Evolutionary conservation across 2,113 vertebrate genomes (phyloP), one percentile per base, ranked within the genome.

Genomic region (Aleadryas rufinucha): DNA sequence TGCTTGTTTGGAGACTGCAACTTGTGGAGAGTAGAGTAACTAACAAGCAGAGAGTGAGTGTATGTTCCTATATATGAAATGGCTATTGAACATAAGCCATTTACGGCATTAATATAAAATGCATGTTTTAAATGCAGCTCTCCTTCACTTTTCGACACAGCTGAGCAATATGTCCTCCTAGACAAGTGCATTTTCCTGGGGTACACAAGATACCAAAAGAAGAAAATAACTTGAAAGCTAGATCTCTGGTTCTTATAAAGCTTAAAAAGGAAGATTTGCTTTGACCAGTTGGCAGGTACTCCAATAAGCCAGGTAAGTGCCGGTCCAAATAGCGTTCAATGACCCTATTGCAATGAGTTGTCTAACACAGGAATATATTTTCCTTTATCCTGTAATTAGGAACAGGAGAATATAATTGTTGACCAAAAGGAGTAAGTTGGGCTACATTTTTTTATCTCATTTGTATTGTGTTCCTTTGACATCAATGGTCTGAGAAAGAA

Each of bases 401-500:
- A 91, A 56, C 66, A 84, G 33, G 42, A 60, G 56, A 54, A 75
- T 95, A 86, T 81, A 84, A 41, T 90, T 66, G 41, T 92, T 97
- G 76, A 75, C 88, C 84, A 94, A 81, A 65, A 85, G 33, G 65
- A 65, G 15, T 61, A 84, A 81, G 39, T 84, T 18, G 7, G 31
- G 33, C 56, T 86, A 17, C 26, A 7, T 30, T 75, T 89, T 89
- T 83, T 96, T 92, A 49, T 91, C 86, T 87, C 42, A 42, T 68
- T 80, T 93, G 5, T 90, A 30, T 86, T 88, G 52, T 70, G n/a
- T 94, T 94, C n/a, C 71, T 95, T 92, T 96, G 57, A 85, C 39
- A 95, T 70, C 49, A 44, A 23, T 88, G 37, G 13, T 81, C n/a
- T 80, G 39, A 87, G 60, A 57, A 94, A 86, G 90, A 84, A 94